Percentiles rank a stretch among this genome's conserved stretches.
phyloP scores from a whole-genome alignment of 35 echinoderm and acorn worm genomes.

The Heliocidaris tuberculata region DNA sequence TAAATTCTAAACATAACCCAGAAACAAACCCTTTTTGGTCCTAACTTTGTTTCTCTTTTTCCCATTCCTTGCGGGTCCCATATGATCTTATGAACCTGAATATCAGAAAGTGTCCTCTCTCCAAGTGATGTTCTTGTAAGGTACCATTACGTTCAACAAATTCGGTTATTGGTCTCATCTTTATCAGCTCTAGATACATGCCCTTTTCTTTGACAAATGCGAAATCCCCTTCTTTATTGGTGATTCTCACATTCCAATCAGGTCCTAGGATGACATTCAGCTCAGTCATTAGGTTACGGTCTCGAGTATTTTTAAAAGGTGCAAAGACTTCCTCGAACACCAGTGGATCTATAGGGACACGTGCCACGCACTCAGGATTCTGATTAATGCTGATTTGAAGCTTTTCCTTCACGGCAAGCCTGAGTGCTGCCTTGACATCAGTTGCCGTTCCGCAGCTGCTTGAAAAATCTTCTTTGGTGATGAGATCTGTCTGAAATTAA shows the following conservation, averaged over 20 bases:
- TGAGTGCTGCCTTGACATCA: too few species aligned
- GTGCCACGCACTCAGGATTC: constrained; percentile 25
- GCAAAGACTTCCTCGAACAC: constrained; percentile 29
- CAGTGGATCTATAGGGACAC: constrained; percentile 41
- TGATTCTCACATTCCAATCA: constrained; percentile 26
- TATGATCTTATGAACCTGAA: constrained; percentile 27
- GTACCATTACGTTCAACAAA: constrained; percentile 30
- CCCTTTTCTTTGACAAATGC: constrained; percentile 26
- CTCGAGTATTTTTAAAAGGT: constrained; percentile 28
- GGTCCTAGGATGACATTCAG: neutral
- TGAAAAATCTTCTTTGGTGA: too few species aligned
- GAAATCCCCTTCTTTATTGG: constrained; percentile 5
- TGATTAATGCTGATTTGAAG: too few species aligned
- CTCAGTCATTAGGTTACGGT: neutral
- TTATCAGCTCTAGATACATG: neutral
- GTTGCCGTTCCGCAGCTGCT: too few species aligned
- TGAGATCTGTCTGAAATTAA: too few species aligned
- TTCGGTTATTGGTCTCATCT: constrained; percentile 29
- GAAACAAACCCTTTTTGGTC: neutral
- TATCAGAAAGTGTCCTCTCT: constrained; percentile 4
- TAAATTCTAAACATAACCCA: neutral
- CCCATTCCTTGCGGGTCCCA: neutral
- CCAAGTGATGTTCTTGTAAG: neutral
- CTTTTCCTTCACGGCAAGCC: too few species aligned
- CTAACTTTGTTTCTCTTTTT: neutral